Base-by-base conservation (phyloP, 2,113 vertebrate species). In the Eonycteris spelaea region DNA sequence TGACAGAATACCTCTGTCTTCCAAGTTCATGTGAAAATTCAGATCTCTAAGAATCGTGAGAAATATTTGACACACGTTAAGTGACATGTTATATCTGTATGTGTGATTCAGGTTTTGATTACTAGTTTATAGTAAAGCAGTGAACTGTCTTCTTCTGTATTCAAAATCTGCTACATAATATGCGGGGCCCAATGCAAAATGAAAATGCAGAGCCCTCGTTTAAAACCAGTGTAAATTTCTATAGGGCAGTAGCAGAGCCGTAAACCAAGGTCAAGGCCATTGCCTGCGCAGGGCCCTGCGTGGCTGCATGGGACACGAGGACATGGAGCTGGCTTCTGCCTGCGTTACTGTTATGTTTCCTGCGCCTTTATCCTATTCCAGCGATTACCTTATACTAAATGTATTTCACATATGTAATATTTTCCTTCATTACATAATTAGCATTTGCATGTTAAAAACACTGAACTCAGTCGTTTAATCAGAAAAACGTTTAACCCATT, bases 401-500 rank as follows among this genome's bases (percentile, higher is more conserved):
- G 19, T 48, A 33, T 65, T 30, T 74, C 40, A 53, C 14, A 40
- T 61, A 35, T 7, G 40, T 15, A 51, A 61, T 40, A 38, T 26
- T 55, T 91, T 67, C 40, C 48, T 82, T 74, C 33, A 61, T 40
- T 80, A 57, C 9, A 35, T 11, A 67, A 53, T 67, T 86, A 63
- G 30, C 51, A 38, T 90, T 63, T 63, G 18, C 38, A n/a, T 38
- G 28, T 94, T 63, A 43, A 87, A 83, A 55, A 63, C 48, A 15
- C 10, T 15, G 65, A 86, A 51, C 16, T 57, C 40, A 16, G 6
- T 30, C 28, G 86, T 92, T 30, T 16, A 45, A 38, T 74, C 22
- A 65, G 35, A 73, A 96, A 68, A 14, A 68, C 24, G 67, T 68
- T 80, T 90, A 67, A 75, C 53, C 40, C n/a, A 24, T 74, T 30